These are phyloP conservation scores for Poicephalus gulielmi DNA, from an alignment of 2,113 vertebrate genomes.

Conservation along the genomic window DNA sequence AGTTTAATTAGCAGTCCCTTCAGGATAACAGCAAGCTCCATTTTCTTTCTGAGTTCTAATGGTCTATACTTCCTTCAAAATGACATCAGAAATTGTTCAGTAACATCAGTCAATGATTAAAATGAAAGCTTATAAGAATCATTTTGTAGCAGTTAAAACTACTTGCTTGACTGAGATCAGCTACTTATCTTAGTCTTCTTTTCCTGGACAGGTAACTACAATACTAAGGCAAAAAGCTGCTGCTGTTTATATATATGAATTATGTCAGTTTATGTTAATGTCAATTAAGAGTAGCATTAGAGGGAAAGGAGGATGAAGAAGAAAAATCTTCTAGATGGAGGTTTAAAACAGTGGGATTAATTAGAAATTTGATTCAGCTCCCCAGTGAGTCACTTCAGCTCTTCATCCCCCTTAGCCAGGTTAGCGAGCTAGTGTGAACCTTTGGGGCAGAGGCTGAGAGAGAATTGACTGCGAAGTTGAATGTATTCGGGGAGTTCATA, in stretches of 20 bases:
- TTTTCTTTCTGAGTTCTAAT: neutral
- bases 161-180: neutral
- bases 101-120: neutral
- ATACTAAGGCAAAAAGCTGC: neutral
- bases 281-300: neutral
- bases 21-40: neutral
- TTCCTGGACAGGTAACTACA: neutral
- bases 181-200: neutral
- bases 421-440: neutral
- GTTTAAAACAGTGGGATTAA: neutral
- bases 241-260: neutral
- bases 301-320: neutral
- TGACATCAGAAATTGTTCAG: neutral
- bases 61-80: neutral
- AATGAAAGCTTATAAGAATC: neutral
- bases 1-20: conserved; percentile 25
- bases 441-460: neutral
- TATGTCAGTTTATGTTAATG: neutral
- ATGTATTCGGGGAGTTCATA: neutral
- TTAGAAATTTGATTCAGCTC: neutral
- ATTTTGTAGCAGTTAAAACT: conserved; percentile 2
- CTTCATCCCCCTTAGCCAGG: neutral
- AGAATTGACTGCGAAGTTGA: rapidly evolving
- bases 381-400: too few species aligned
- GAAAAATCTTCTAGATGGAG: neutral